Evolutionary conservation across 2,888 invertebrate genomes (phyloP), one percentile per base, ranked within the genome.

Genomic region (Diarsia dahlii): DNA sequence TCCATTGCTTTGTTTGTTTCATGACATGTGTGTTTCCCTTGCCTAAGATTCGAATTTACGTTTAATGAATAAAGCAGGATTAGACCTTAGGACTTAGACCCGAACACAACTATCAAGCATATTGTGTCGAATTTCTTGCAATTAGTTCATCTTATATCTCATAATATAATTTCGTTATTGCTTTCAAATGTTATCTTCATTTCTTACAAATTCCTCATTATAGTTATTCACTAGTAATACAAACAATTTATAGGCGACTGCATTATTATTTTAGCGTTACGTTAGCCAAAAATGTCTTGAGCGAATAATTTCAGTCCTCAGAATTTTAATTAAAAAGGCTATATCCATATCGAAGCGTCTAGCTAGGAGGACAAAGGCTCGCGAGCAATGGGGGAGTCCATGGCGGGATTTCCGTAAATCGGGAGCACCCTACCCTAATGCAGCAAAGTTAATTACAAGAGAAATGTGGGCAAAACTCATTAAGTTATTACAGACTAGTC

Each of bases 301-400:
- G 48, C 50, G 8, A 64, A 56, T 18, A 54, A 48, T 67, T 56
- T 56, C 28, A 39, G 56, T 45, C 48, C 28, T 28, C 28, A 15
- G 20, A 56, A 78, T 50, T 34, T 50, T 34, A 50, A 77, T 70
- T 69, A 64, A 63, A 48, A 45, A 20, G 39, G 13, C 9, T 28
- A 13, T 69, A 23, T 48, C 52, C 23, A n/a, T 48, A 54, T 50
- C n/a, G 39, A 56, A 45, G n/a, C 34, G 20, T 62, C 48, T 28
- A 13, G 34, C 48, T 28, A 13, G 34, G 50, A 34, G 20, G 45
- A 18, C 9, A 60, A 66, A 62, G 23, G 28, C 13, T 50, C 3
- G 18, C 13, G 50, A 28, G 13, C 12, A 34, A 12, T n/a, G 20
- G 9, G 9, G 20, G 45, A 39, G 13, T n/a, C 15, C 28, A 45